A percentile compares a stretch with the other conserved stretches of the same genome.
Conservation (phyloP, 1,140 invertebrate species). For the Drosophila busckii region DNA sequence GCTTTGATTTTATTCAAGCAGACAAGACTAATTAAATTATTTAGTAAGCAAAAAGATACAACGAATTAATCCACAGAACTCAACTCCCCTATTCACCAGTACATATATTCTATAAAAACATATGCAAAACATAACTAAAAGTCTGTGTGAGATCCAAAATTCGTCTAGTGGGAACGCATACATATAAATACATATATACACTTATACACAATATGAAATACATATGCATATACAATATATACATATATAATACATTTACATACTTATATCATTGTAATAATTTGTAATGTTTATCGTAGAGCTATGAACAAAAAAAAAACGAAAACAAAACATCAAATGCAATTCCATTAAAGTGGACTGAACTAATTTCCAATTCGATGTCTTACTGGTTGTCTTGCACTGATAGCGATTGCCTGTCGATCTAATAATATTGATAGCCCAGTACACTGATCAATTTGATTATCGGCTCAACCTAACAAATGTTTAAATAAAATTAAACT, state of each 20-base stretch:
- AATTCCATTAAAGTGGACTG: conserved; percentile 5
- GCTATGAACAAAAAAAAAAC: conserved; percentile 40
- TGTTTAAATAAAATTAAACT: no score
- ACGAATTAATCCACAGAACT: conserved; percentile 1
- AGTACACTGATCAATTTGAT: no score
- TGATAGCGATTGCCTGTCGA: no score
- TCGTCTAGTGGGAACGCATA: conserved; percentile 4
- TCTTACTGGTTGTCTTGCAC: no score
- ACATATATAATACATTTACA: conserved; percentile 53
- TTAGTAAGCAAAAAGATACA: conserved; percentile 29
- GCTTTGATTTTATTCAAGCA: conserved; percentile 59
- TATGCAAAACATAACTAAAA: conserved; percentile 1
- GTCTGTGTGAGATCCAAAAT: conserved; percentile 1
- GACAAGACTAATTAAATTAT: no score
- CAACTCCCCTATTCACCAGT: neutral
- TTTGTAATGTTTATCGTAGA: conserved; percentile 75
- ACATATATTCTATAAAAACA: conserved; percentile 3
- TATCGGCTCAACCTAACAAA: no score
- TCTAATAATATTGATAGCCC: no score
- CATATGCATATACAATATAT: conserved; percentile 68
- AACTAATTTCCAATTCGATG: no score
- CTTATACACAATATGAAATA: conserved; percentile 41
- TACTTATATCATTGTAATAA: conserved; percentile 70
- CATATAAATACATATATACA: conserved; percentile 27
- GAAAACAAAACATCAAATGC: conserved; percentile 31